Base-by-base conservation (phyloP, 2,797 vertebrate species). In the Acanthurus tractus region DNA sequence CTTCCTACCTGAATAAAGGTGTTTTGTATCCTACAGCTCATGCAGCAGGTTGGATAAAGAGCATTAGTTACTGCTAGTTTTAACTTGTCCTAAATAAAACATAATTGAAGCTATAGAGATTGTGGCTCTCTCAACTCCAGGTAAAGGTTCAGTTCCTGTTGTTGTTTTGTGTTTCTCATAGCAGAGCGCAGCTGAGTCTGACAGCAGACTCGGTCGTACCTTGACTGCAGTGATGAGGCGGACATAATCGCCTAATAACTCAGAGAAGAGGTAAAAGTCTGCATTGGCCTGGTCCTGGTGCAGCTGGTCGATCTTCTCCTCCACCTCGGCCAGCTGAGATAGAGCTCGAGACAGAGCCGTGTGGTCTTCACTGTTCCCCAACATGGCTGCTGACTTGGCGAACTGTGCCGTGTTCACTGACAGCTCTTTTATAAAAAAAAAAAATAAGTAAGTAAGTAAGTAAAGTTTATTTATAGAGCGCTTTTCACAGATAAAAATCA, bases 331-430 rank as follows among this genome's bases (percentile, higher is more conserved):
- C 82, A 99, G 96, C 91, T 99, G 98, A 34, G 98, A 99, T 87
- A 99, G 93, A 18, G 98, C 98, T 65, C 98, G 94, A 7, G 98
- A 99, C 53, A 99, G 92, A 45, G 98, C 98, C 44, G 97, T 99
- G 89, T 99, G 98, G 87, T 99, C 98, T 94, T 99, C 98, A 1
- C 97, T 98, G 93, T 98, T 99, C 50, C 98, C 98, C 93, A 99
- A 91, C 98, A 99, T 99, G 82, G 98, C 98, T n/a, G 97, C 96
- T 69, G 98, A 99, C 94, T 98, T 98, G 76, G 98, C 97, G 81
- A 99, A 99, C 76, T 96, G 96, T 49, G 97, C 97, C 6, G 97
- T 98, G 93, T 98, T 98, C 48, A 95, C 89, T 0, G 97, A 99
- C 87, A 99, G 94, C 91, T 99, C 98, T 99, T n/a, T n/a, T n/a